phyloP scores from a whole-genome alignment of 1,140 invertebrate species.

The Drosophila cardini region DNA sequence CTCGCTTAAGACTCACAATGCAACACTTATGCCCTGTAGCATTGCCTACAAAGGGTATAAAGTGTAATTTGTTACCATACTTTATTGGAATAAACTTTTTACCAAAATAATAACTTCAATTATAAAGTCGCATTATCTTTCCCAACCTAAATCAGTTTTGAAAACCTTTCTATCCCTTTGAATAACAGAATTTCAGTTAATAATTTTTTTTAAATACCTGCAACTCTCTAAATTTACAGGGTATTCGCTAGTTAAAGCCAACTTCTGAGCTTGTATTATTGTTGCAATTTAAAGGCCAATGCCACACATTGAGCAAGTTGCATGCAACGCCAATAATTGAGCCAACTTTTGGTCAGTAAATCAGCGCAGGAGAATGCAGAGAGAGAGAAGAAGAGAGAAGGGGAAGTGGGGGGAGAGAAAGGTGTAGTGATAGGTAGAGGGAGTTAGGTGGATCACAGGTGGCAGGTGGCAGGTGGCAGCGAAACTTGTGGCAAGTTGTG shows the following conservation, averaged over 20 bases:
- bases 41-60: no score
- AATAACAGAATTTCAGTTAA: no score
- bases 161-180: no score
- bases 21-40: neutral
- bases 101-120: no score
- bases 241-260: neutral
- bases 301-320: slow-evolving; percentile 38
- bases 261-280: neutral
- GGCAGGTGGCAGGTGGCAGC: neutral
- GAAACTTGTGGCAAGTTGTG: slow-evolving; percentile 33
- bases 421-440: neutral
- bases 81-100: no score
- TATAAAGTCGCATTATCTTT: no score
- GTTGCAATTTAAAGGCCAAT: slow-evolving; percentile 63
- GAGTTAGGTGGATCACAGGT: neutral
- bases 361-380: neutral
- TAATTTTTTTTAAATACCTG: no score
- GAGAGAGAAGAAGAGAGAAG: neutral
- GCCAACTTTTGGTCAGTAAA: slow-evolving; percentile 38
- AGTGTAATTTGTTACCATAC: no score
- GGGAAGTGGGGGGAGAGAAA: no score
- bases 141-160: no score
- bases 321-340: slow-evolving; percentile 64
- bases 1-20: slow-evolving; percentile 7
- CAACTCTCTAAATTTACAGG: no score